These are phyloP conservation scores for Scolanthus callimorphus DNA, from an alignment of 92 coral and sea anemone species.

Conservation along the genomic window DNA sequence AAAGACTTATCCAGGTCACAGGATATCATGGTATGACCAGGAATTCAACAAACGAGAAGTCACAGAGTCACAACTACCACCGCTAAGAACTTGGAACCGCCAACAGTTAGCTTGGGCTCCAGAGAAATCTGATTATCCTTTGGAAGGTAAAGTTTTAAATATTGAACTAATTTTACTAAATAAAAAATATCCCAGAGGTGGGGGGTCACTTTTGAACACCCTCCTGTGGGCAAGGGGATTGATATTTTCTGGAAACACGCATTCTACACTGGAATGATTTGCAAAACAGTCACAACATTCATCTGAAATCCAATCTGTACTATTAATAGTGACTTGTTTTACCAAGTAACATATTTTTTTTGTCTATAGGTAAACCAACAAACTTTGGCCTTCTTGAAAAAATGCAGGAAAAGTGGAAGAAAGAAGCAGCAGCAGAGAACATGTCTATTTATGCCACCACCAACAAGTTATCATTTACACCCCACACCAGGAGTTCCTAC, in stretches of 20 bases:
- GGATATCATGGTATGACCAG: conserved; percentile 96
- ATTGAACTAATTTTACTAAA: neutral
- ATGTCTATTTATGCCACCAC: conserved; percentile 73
- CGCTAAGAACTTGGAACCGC: conserved; percentile 87
- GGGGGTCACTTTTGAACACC: too few relatives aligned
- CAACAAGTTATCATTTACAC: conserved; percentile 58
- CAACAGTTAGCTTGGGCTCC: conserved; percentile 92
- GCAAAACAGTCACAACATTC: neutral
- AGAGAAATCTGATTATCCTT: conserved; percentile 89
- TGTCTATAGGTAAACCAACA: conserved; percentile 78
- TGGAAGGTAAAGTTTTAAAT: conserved; percentile 56
- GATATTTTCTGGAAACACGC: neutral
- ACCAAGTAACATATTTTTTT: too few relatives aligned
- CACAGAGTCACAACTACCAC: conserved; percentile 64
- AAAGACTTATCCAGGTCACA: conserved; percentile 67
- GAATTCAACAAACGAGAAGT: conserved; percentile 83
- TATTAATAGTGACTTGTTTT: too few relatives aligned
- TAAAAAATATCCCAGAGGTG: neutral
- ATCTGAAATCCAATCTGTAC: too few relatives aligned
- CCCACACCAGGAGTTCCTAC: conserved; percentile 67
- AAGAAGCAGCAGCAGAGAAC: conserved; percentile 74
- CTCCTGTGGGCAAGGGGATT: too few relatives aligned
- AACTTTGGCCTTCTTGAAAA: conserved; percentile 85
- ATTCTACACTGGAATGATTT: neutral
- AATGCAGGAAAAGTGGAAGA: conserved; percentile 87